Conservation (phyloP, 2,113 vertebrate genomes). For the Crotalus viridis region DNA sequence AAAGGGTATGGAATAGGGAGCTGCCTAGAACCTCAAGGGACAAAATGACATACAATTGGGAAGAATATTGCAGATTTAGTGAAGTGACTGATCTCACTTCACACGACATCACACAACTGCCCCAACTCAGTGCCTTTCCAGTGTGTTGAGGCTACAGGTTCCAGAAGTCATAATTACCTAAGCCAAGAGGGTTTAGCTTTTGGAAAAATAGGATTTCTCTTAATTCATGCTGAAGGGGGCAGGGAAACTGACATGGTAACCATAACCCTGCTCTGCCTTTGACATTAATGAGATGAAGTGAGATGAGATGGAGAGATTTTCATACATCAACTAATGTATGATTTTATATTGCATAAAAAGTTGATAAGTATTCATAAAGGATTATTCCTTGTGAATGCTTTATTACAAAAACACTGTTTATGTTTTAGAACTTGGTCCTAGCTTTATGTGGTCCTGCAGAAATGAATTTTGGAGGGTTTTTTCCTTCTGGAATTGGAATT, state of each 20-base stretch:
- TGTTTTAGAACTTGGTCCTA: background rate
- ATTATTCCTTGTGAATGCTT: background rate
- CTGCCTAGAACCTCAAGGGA: background rate
- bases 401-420: background rate
- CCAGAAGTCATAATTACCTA: background rate
- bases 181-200: background rate
- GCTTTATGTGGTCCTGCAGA: conserved; percentile 10
- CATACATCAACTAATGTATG: conserved; percentile 12
- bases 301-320: background rate
- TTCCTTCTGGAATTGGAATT: background rate
- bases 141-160: background rate
- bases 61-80: background rate
- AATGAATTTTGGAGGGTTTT: background rate
- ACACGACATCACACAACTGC: background rate
- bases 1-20: background rate
- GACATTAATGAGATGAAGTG: conserved; percentile 16
- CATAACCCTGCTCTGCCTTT: conserved; percentile 4
- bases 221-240: background rate
- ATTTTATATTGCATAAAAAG: background rate
- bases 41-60: background rate
- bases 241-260: background rate
- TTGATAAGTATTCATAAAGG: background rate
- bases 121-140: background rate
- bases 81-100: background rate
- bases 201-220: background rate